These are phyloP conservation scores for Nettapus auritus DNA, from an alignment of 2,113 vertebrate genomes.

Conservation along the genomic window DNA sequence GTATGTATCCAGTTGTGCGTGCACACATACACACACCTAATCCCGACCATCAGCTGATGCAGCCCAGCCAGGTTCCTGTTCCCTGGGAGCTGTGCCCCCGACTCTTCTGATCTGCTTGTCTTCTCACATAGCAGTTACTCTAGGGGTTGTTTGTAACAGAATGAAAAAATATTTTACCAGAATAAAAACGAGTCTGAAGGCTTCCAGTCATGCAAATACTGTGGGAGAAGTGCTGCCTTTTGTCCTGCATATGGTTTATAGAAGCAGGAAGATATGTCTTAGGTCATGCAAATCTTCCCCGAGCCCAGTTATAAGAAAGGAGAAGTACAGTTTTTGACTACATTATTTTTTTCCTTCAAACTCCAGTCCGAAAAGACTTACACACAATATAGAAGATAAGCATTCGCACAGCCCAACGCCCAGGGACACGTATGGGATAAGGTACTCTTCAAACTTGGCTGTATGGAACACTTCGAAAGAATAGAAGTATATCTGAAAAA, in stretches of 20 bases:
- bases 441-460: slow-evolving; percentile 78
- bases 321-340: not conserved
- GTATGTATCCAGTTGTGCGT: not conserved
- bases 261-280: not conserved
- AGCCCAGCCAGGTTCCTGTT: not conserved
- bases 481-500: slow-evolving; percentile 87
- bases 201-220: not conserved
- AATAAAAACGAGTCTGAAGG: not conserved
- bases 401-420: slow-evolving; percentile 85
- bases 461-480: slow-evolving; percentile 85
- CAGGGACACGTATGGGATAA: slow-evolving; percentile 79
- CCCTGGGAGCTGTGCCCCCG: not conserved
- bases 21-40: not conserved
- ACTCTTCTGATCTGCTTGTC: not conserved
- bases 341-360: not conserved
- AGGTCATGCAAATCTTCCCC: not conserved
- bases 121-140: not conserved
- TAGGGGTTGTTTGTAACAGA: not conserved
- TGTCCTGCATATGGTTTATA: not conserved
- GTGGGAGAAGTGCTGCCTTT: not conserved
- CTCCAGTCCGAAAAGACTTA: slow-evolving; percentile 33
- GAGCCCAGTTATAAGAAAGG: not conserved
- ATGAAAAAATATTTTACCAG: not conserved
- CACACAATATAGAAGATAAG: slow-evolving; percentile 70
- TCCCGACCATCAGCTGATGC: not conserved